Base-by-base conservation (phyloP, 1,140 invertebrate genomes). In the Andricus grossulariae region DNA sequence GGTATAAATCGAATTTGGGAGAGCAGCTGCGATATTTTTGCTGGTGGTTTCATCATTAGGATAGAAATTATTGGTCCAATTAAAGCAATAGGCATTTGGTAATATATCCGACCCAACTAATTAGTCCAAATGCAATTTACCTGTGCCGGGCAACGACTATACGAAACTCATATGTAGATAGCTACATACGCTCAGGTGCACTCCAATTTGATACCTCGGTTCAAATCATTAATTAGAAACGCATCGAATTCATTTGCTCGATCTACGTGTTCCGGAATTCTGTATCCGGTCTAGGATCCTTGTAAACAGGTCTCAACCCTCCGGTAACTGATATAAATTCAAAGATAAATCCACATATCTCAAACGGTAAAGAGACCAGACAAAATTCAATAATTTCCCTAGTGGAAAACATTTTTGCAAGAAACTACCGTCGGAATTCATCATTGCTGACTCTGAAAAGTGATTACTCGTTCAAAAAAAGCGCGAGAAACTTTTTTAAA, bases 51-150 rank as follows among this genome's bases (percentile, higher is more conserved):
- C 16, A n/a, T 10, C 60, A 66, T 66, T 39, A 66, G 50, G 77
- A 73, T 84, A 85, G 78, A 82, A 87, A 87, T 91, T 88, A 90
- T 88, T 83, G 87, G 86, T 80, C 84, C 84, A 90, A 91, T 90
- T 85, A 88, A 90, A 90, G 54, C 85, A 84, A 85, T 87, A 88
- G 88, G 85, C 87, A 88, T 90, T 90, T 84, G 85, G 86, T 90
- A 90, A 90, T 90, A 83, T 85, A 85, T 85, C 86, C 87, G 88
- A 86, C 86, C 84, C 82, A 85, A 89, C 89, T 90, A 91, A 91
- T 91, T 85, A 89, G 85, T 85, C 82, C 74, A 86, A 90, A 91
- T 91, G 88, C 88, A 91, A 90, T 90, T 91, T 91, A 90, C 87
- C 84, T 85, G 86, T 85, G 89, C 86, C 84, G 85, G 86, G 82